Conservation (phyloP, 2,113 vertebrate genomes). For the Fukomys damarensis region DNA sequence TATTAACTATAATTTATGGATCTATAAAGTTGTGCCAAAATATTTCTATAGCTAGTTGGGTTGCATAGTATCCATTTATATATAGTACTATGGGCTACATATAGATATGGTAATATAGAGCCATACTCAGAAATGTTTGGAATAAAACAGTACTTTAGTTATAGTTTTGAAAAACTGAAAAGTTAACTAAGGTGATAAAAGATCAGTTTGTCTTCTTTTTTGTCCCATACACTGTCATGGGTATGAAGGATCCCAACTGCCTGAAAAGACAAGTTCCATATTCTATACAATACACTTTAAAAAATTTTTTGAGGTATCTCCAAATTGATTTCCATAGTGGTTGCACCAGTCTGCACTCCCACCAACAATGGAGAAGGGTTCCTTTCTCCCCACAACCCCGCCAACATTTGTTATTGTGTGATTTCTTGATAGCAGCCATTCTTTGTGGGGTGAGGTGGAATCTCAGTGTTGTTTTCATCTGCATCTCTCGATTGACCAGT, state of each 20-base stretch:
- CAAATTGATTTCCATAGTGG: too few species aligned
- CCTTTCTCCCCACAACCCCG: too few species aligned
- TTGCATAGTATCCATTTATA: not conserved
- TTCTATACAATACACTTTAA: not conserved
- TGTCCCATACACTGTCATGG: not conserved
- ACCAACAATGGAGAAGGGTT: too few species aligned
- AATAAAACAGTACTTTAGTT: not conserved
- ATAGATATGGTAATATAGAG: not conserved
- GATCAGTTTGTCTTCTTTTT: not conserved
- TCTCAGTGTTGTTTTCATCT: too few species aligned
- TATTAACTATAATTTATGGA: not conserved
- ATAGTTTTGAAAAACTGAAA: constrained; percentile 37
- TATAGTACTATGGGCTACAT: not conserved
- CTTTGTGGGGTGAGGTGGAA: too few species aligned
- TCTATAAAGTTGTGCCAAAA: not conserved
- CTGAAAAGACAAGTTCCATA: not conserved
- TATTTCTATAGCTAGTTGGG: not conserved
- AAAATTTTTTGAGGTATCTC: too few species aligned
- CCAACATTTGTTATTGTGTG: too few species aligned
- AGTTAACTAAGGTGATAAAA: not conserved
- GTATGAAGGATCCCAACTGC: not conserved
- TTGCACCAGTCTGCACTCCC: too few species aligned
- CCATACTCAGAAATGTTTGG: not conserved
- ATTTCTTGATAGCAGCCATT: too few species aligned
- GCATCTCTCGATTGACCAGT: too few species aligned